Evolutionary conservation across 2,113 vertebrate genomes (phyloP), one percentile per base, ranked within the genome.

Genomic region (Nipponia nippon): DNA sequence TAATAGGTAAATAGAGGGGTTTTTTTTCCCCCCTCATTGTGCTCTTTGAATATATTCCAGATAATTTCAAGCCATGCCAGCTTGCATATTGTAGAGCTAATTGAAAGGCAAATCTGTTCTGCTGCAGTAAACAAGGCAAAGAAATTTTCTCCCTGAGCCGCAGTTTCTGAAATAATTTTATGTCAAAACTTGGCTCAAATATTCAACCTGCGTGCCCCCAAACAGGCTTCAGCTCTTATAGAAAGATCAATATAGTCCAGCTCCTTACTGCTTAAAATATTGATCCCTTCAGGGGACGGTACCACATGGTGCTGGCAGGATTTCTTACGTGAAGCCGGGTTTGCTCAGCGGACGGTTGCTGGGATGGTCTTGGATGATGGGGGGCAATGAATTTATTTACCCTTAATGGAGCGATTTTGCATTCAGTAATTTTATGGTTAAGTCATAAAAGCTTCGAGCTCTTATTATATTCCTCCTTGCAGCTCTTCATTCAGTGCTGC

Each of bases 91-190:
- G 88, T 44, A 46, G 42, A 95, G 65, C 72, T 95, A 81, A 96
- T 77, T 75, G 70, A 94, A 95, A 96, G 87, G 87, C 85, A 93
- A 67, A 80, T 95, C 53, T 73, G 44, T 80, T 96, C 66, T 52
- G 56, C 91, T 84, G 56, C 71, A 49, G 36, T 90, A 93, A 89
- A 80, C 53, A 58, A 85, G 65, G 44, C 73, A 42, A 40, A 58
- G 18, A 42, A 32, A 29, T 76, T 83, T 84, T 40, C n/a, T 61
- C 32, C 20, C 34, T 58, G 22, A 83, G 29, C 21, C 1, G 3
- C 40, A 44, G 25, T 46, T 84, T 91, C 16, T 58, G 6, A 63
- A 94, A 70, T n/a, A 87, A 75, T 75, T 90, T 42, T 7, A 4
- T 30, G 40, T 75, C 58, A 49, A 27, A 40, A 78, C 46, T 58